Base-by-base conservation (phyloP, 2,888 invertebrate species). In the Dynastes hyllus region DNA sequence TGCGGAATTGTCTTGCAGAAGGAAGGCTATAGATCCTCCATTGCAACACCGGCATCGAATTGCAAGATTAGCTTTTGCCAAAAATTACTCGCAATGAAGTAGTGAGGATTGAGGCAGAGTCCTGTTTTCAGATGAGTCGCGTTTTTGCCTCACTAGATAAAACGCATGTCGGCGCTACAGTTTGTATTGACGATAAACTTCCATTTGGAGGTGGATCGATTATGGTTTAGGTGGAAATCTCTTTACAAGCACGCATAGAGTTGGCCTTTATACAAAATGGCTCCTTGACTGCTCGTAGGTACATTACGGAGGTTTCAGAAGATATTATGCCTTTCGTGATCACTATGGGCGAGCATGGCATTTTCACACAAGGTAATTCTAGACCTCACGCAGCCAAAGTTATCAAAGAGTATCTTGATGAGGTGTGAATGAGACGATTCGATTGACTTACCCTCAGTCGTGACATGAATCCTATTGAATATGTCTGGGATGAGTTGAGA, bases 401-500 rank as follows among this genome's bases (percentile, higher is more conserved):
- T 81, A 77, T 81, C 63, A 78, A 63, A 61, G 79, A 81, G 37
- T 81, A 83, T 80, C 81, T 83, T 51, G 70, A 82, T 79, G 82
- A 82, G 53, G 81, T 84, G 63, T 78, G 73, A 80, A 83, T 83
- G 83, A 77, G 78, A 81, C 16, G 55, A n/a, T n/a, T 55, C 55
- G 63, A 63, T 63, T 79, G 81, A 81, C 81, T 82, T 81, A 83
- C 81, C 66, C 78, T 80, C 81, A 84, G 81, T 78, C 77, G 82
- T 8, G 53, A 71, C 27, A 75, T 75, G 55, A 84, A 82, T 79
- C 82, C 82, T 45, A 83, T 83, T 65, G 81, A 84, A 83, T 81
- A 83, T 80, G 80, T 81, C 75, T 84, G 78, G 81, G 82, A 83
- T 78, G 82, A 81, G 78, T 81, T 82, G 6, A 78, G 80, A 79